A percentile compares a stretch with the other conserved stretches of the same genome.
phyloP scores from a whole-genome alignment of 2,888 invertebrate species.

The Xestia sexstrigata region DNA sequence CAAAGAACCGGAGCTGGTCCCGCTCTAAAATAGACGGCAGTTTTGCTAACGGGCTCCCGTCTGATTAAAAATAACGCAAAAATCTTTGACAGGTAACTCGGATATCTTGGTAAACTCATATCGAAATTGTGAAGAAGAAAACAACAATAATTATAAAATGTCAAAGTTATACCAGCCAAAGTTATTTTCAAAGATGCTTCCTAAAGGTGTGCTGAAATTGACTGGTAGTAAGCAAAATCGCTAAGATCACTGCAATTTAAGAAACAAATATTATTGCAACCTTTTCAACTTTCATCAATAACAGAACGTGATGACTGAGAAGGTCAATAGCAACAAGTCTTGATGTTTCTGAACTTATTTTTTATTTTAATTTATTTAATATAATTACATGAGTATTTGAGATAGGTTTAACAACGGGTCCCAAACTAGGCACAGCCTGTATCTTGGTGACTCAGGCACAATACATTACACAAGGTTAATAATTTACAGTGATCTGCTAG shows the following conservation, averaged over 20 bases:
- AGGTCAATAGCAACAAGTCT: constrained; percentile 17
- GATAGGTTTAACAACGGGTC: no score
- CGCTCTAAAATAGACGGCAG: not conserved
- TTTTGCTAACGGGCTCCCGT: not conserved
- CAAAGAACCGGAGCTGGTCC: not conserved
- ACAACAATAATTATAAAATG: not conserved
- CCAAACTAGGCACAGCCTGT: no score
- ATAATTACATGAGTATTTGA: no score
- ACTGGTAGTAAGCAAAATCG: not conserved
- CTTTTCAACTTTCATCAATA: constrained; percentile 34
- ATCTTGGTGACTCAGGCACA: no score
- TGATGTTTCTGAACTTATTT: not conserved
- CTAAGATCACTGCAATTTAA: constrained; percentile 6
- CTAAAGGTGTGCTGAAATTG: not conserved
- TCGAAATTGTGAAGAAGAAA: not conserved
- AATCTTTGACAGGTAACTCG: not conserved
- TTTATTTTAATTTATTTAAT: no score
- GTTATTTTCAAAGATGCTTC: not conserved
- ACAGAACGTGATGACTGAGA: constrained; percentile 22
- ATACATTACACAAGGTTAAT: no score
- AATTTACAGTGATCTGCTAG: no score
- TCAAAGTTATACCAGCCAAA: not conserved
- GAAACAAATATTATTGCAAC: constrained; percentile 24
- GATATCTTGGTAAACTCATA: not conserved
- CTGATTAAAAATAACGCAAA: not conserved